Conservation (phyloP, 2,113 vertebrate genomes). For the Dasyurus viverrinus region DNA sequence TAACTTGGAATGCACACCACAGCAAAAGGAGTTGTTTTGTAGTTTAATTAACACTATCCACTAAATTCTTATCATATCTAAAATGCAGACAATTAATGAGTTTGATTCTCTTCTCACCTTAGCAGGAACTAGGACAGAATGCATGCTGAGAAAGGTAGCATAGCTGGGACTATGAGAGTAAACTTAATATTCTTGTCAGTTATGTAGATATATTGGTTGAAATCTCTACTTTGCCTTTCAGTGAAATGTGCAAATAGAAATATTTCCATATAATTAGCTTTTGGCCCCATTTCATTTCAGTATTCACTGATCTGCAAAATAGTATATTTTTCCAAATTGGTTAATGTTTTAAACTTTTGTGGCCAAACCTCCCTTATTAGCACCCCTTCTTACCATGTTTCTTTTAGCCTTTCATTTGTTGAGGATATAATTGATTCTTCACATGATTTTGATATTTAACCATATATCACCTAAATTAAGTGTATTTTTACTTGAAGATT, state of each 20-base stretch:
- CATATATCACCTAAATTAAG: background rate
- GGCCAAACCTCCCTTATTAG: constrained; percentile 30
- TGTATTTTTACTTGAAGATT: background rate
- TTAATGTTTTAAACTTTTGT: constrained; percentile 60
- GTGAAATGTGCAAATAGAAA: constrained; percentile 84
- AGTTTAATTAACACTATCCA: constrained; percentile 88
- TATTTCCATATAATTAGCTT: constrained; percentile 86
- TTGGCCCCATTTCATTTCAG: constrained; percentile 80
- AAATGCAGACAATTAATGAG: constrained; percentile 89
- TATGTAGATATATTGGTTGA: constrained; percentile 72
- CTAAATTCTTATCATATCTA: constrained; percentile 88
- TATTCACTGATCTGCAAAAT: constrained; percentile 73
- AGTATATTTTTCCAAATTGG: constrained; percentile 69
- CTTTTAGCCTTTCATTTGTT: background rate
- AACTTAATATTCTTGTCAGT: constrained; percentile 86
- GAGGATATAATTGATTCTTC: constrained; percentile 14
- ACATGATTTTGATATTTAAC: constrained; percentile 34
- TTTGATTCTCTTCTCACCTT: constrained; percentile 89
- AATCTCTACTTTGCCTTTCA: constrained; percentile 80
- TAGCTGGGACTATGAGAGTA: constrained; percentile 73
- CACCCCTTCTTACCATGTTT: background rate
- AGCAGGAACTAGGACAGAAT: constrained; percentile 84
- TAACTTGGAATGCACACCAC: constrained; percentile 91
- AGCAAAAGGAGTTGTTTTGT: constrained; percentile 88
- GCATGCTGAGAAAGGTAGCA: constrained; percentile 81